Evolutionary conservation across 2,113 vertebrate species (phyloP).

Genomic region (Burhinus bistriatus): DNA sequence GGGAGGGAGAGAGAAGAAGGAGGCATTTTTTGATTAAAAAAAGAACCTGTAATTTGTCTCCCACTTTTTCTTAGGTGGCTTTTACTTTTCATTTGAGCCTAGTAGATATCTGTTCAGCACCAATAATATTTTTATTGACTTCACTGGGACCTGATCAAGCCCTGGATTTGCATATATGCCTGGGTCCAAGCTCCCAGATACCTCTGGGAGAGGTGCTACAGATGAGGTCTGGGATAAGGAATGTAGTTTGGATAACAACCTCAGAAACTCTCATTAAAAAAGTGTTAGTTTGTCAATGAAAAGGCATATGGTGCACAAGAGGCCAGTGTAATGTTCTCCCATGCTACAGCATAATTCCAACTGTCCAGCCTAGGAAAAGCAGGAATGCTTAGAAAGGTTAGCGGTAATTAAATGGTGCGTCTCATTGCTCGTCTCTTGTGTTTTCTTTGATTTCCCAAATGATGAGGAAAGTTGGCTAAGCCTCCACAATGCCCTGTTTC

Average conservation of each 20-base stretch:
- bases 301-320: background rate
- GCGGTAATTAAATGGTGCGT: background rate
- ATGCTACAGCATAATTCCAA: background rate
- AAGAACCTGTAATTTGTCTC: background rate
- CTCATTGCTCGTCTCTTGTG: background rate
- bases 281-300: constrained; percentile 40
- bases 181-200: background rate
- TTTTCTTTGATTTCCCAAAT: constrained; percentile 7
- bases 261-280: constrained; percentile 30
- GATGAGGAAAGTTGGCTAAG: background rate
- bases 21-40: background rate
- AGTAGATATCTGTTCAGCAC: background rate
- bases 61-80: background rate
- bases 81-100: constrained; percentile 2
- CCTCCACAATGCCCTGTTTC: background rate
- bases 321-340: background rate
- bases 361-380: background rate
- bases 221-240: constrained; percentile 24
- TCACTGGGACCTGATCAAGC: background rate
- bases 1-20: background rate
- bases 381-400: background rate
- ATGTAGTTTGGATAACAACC: constrained; percentile 15
- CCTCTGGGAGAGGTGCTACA: background rate
- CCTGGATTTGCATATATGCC: background rate
- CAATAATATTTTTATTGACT: constrained; percentile 10